phyloP scores from a whole-genome alignment of 2,888 invertebrate genomes.

The Nomada lathburiana region DNA sequence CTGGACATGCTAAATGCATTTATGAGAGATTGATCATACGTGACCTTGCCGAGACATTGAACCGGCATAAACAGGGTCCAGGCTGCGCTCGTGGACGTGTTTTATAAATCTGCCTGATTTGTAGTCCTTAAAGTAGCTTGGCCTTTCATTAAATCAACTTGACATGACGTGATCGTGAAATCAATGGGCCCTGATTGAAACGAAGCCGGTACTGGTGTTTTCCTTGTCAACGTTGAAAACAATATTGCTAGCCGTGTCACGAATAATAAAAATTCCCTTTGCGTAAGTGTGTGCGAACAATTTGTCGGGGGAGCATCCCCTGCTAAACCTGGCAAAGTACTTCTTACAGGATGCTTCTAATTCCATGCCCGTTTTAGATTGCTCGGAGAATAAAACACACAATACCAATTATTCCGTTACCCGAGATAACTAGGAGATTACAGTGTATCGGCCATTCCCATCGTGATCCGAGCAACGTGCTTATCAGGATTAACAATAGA shows the following conservation, averaged over 20 bases:
- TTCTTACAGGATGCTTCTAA: neutral
- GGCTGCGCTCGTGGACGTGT: slow-evolving; percentile 49
- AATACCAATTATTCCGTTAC: slow-evolving; percentile 19
- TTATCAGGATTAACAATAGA: slow-evolving; percentile 23
- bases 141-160: slow-evolving; percentile 39
- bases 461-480: neutral
- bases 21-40: slow-evolving; percentile 69
- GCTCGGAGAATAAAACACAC: neutral
- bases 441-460: neutral
- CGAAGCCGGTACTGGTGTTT: neutral
- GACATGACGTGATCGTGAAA: slow-evolving; percentile 27
- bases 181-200: neutral
- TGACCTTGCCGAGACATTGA: slow-evolving; percentile 78
- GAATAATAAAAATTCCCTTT: neutral
- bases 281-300: neutral
- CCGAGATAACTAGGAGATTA: slow-evolving; percentile 7
- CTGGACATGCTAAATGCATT: slow-evolving; percentile 68
- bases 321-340: neutral
- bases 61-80: slow-evolving; percentile 73
- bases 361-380: neutral
- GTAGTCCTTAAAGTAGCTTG: slow-evolving; percentile 39
- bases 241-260: neutral
- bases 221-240: neutral
- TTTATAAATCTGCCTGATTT: slow-evolving; percentile 59
- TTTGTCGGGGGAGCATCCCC: too few species aligned